phyloP scores from a whole-genome alignment of 2,888 invertebrate species.

The Branchellion lobata region DNA sequence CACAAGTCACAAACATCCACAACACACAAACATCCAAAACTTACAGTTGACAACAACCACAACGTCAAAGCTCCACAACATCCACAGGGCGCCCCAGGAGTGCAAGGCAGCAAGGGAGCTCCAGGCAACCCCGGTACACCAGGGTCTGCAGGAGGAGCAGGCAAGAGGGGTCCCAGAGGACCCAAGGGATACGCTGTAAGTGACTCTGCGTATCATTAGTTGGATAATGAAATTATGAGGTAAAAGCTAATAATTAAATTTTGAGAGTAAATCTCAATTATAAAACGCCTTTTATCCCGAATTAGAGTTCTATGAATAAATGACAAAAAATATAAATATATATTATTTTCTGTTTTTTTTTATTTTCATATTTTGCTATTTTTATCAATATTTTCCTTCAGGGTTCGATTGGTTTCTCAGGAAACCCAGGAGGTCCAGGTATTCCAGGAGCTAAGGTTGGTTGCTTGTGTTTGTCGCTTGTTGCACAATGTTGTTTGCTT shows the following conservation, averaged over 20 bases:
- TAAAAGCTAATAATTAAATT: no score
- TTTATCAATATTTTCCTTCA: background rate
- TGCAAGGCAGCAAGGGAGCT: constrained; percentile 26
- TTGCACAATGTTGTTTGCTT: no score
- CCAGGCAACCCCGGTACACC: constrained; percentile 45
- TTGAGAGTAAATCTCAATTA: no score
- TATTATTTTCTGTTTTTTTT: no score
- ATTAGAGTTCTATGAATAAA: no score
- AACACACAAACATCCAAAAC: no score
- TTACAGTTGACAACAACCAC: background rate
- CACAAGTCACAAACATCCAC: no score
- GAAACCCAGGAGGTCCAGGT: constrained; percentile 78
- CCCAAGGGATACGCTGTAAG: constrained; percentile 41
- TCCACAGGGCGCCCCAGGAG: constrained; percentile 20
- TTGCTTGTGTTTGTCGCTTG: no score
- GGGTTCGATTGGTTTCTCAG: constrained; percentile 74
- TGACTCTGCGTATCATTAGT: constrained; percentile 9
- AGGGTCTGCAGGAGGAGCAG: constrained; percentile 45
- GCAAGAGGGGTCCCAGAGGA: constrained; percentile 48
- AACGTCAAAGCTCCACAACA: background rate
- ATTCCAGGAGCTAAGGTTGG: constrained; percentile 73
- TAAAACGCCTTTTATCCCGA: no score
- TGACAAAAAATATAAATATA: no score
- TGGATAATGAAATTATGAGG: background rate
- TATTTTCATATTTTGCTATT: no score